Evolutionary conservation across 92 coral and sea anemone genomes (phyloP), one percentile per base, ranked within the genome.

Genomic region (Epizoanthus rinbou): DNA sequence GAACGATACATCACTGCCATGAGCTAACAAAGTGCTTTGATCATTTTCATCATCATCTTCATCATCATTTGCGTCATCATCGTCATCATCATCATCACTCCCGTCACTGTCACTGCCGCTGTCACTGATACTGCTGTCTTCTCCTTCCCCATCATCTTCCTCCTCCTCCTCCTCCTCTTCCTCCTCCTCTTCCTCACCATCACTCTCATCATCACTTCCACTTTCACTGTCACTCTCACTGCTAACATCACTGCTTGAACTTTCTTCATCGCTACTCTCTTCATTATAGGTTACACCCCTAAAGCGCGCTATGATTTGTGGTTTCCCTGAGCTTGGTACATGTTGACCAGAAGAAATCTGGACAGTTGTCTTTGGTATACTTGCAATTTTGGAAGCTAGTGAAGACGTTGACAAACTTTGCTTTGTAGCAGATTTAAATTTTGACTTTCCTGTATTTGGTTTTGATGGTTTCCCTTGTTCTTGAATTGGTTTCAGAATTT

Each of bases 251-350:
- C 97, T 93, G 52, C 88, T 86, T 68, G 93, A 93, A 56, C 93
- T 94, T 37, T 92, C 98, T 63, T 94, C 98, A 80, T 94, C 99
- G 81, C 99, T 96, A 64, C 97, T 94, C 58, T 92, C 95, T 72
- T 94, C 94, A 66, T 90, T 88, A 39, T 87, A 91, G 64, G 86
- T 90, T 13, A 92, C 89, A 41, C 86, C 91, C 11, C 92, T 86
- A 83, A 96, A 96, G 3, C 97, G 90, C 9, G 97, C 95, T 50
- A 96, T 86, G 23, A 92, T 88, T 18, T 92, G 98, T 59, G 99
- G 98, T 58, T 96, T 96, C 14, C 98, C 97, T 17, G 94, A 91
- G 7, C 54, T 15, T 50, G 94, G 85, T 56, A 87, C 62, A 47
- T 87, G 91, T 23, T 88, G 85, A 59, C 84, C 89, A 4, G 84